Evolutionary conservation across 2,113 vertebrate species (phyloP), one percentile per base, ranked within the genome.

Genomic region (Tupaia tana): DNA sequence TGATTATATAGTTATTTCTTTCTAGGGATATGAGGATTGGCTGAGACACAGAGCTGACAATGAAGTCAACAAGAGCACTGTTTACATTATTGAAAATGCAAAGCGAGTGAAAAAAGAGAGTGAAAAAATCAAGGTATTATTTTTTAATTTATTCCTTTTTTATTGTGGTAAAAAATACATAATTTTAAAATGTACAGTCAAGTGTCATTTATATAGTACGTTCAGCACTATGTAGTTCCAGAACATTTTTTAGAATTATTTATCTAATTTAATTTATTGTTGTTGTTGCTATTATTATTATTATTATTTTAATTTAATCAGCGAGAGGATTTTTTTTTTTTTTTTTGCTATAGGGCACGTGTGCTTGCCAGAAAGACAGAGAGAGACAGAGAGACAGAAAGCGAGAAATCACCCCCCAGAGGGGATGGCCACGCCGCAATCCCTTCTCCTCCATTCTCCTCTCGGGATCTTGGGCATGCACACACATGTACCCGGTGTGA

Each of bases 11-110:
- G 24, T 90, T 83, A 52, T 93, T 91, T 97, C 56, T 61, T 94
- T 97, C 78, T 86, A 99, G 99, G 99, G 99, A 52, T 99, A 99
- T n/a, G 99, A 99, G 97, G 99, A 99, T 98, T 99, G 99, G 99
- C 96, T 99, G 94, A 98, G 99, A 95, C 99, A 99, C 98, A 99
- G 99, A 98, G 99, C 99, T 67, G 99, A 99, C 98, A 99, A 99
- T 0, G 99, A 99, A 97, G 99, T 99, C 97, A 99, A 99, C 97
- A 99, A 99, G 97, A 99, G 99, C 94, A 98, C 79, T 0, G 99
- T 99, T 97, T 99, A 98, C 2, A 98, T 99, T 96, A 98, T 99
- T 0, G 99, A 99, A 98, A 98, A 99, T 9, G 99, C 98, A 71
- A 98, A 96, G 59, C 98, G 98, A 93, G 98, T 98, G 88, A 98